These are phyloP conservation scores for Pteria penguin DNA, from an alignment of 2,888 invertebrate genomes.

Conservation along the genomic window DNA sequence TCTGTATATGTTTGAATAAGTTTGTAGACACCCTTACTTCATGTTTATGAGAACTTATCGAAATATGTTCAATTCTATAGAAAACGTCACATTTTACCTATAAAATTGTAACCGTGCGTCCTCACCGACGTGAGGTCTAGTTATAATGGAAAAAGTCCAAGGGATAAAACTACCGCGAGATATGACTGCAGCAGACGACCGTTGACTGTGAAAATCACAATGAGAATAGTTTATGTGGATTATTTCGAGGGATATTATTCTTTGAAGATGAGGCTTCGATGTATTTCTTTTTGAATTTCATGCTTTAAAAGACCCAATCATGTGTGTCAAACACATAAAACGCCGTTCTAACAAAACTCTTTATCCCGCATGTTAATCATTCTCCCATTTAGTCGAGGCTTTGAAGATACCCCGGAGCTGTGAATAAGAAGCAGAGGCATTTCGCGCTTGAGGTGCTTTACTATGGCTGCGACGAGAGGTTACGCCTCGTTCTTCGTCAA, in stretches of 20 bases:
- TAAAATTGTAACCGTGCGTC: no score
- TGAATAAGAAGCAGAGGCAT: neutral
- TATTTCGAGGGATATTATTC: neutral
- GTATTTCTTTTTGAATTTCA: neutral
- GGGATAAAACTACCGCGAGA: no score
- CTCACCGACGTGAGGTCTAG: no score
- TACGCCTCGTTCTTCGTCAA: neutral
- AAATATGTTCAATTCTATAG: no score
- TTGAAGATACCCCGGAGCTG: neutral
- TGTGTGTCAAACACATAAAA: neutral
- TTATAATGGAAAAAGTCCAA: no score
- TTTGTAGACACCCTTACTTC: no score
- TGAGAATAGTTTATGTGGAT: no score
- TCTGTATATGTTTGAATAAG: no score
- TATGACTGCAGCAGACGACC: no score
- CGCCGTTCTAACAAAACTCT: neutral
- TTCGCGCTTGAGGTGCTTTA: neutral
- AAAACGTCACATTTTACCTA: no score
- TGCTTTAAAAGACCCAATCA: neutral
- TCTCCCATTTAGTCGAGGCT: neutral
- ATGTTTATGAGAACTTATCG: no score
- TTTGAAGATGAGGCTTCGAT: neutral
- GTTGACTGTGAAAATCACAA: no score
- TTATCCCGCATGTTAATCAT: neutral
- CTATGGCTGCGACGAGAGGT: neutral